These are phyloP conservation scores for Ctena decussata DNA, from an alignment of 2,888 invertebrate genomes.

Conservation along the genomic window DNA sequence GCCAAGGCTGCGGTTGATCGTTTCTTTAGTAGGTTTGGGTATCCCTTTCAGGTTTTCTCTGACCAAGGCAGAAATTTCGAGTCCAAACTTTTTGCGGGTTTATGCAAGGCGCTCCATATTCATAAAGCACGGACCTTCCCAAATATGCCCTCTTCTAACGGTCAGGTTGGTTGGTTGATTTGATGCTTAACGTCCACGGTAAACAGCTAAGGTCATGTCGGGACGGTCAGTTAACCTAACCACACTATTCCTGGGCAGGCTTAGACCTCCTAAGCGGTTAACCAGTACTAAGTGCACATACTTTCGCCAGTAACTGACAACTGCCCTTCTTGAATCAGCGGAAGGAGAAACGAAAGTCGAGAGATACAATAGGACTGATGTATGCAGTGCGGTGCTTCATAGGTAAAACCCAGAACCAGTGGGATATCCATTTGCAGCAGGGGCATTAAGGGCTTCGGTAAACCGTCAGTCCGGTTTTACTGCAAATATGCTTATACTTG, in stretches of 20 bases:
- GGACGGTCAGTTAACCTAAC: too few species aligned
- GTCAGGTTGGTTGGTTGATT: too few species aligned
- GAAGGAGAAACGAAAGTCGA: too few species aligned
- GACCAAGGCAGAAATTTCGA: conserved; percentile 33
- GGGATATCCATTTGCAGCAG: conserved; percentile 25
- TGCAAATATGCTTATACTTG: conserved; percentile 18
- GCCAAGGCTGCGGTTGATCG: not conserved
- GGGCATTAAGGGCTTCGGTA: conserved; percentile 19
- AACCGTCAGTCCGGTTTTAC: conserved; percentile 32
- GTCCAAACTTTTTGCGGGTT: not conserved
- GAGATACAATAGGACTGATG: conserved; percentile 10
- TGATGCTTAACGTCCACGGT: too few species aligned
- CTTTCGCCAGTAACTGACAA: too few species aligned
- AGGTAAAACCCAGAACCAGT: conserved; percentile 6
- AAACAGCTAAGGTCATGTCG: too few species aligned
- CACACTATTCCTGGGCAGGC: too few species aligned
- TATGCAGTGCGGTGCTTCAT: conserved; percentile 10
- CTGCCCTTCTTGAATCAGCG: too few species aligned
- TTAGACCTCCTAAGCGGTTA: too few species aligned
- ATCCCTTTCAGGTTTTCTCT: conserved; percentile 5
- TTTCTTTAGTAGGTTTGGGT: conserved; percentile 18
- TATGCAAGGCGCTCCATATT: conserved; percentile 12
- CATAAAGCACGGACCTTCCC: conserved; percentile 25
- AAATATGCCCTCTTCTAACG: conserved; percentile 19
- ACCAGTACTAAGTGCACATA: too few species aligned